Conservation (phyloP, 2,797 vertebrate genomes). For the Syndactyla subalaris region DNA sequence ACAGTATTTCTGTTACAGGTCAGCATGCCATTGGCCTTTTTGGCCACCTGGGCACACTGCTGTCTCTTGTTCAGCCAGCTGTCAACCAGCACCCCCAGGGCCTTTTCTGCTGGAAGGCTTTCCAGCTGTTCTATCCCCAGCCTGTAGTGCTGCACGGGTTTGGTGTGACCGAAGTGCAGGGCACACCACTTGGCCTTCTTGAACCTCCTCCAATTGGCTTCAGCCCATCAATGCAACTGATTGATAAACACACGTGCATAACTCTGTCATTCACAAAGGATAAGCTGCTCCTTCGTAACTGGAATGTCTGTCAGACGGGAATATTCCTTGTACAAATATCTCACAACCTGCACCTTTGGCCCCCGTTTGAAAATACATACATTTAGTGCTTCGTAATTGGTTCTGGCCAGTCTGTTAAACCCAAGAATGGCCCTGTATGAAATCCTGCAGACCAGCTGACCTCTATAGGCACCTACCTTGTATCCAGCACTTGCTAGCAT, state of each 20-base stretch:
- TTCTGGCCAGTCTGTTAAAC: not conserved
- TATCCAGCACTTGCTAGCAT: not conserved
- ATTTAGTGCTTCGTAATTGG: not conserved
- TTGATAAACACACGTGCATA: not conserved
- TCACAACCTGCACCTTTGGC: not conserved
- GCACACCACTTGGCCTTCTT: not conserved
- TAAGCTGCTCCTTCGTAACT: not conserved
- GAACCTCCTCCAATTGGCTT: not conserved
- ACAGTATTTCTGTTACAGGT: accelerated
- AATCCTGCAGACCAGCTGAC: not conserved
- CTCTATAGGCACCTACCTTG: not conserved
- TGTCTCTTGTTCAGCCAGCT: not conserved
- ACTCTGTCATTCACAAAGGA: not conserved
- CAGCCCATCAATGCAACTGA: not conserved
- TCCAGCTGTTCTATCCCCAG: not conserved
- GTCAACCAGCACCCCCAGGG: accelerated
- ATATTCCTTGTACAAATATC: not conserved
- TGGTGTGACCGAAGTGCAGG: not conserved
- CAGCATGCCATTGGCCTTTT: not conserved
- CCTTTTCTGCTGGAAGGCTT: not conserved
- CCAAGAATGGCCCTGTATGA: not conserved
- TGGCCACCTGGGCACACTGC: not conserved
- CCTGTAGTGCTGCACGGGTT: not conserved
- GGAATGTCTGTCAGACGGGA: not conserved
- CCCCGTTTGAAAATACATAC: not conserved